phyloP scores from a whole-genome alignment of 2,797 vertebrate genomes.

The Dermochelys coriacea region DNA sequence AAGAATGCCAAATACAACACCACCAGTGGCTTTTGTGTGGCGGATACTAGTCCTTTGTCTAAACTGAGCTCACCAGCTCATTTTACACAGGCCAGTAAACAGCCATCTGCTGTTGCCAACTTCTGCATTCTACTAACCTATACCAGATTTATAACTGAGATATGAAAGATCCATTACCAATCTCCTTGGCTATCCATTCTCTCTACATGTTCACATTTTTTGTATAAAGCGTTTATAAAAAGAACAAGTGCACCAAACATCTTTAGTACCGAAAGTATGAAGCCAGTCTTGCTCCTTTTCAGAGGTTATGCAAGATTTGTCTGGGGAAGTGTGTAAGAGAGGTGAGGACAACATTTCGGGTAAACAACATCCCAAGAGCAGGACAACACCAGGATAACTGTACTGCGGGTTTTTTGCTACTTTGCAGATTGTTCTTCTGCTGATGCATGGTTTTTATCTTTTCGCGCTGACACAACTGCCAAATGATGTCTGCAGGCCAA shows the following conservation, averaged over 20 bases:
- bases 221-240: no score
- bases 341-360: neutral
- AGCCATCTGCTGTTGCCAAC: neutral
- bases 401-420: no score
- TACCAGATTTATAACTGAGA: neutral
- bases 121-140: neutral
- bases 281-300: neutral
- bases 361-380: no score
- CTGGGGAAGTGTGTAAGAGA: neutral
- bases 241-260: neutral
- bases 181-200: neutral
- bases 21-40: accelerated
- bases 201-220: accelerated
- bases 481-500: no score
- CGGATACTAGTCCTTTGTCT: neutral
- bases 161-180: neutral
- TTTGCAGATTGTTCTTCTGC: no score
- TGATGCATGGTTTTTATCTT: no score
- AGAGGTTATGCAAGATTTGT: neutral
- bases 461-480: no score
- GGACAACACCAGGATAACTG: no score
- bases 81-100: neutral
- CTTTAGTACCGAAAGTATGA: neutral
- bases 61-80: neutral
- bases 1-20: neutral